These are phyloP conservation scores for Promerops cafer DNA, from an alignment of 2,113 vertebrate genomes.

Conservation along the genomic window DNA sequence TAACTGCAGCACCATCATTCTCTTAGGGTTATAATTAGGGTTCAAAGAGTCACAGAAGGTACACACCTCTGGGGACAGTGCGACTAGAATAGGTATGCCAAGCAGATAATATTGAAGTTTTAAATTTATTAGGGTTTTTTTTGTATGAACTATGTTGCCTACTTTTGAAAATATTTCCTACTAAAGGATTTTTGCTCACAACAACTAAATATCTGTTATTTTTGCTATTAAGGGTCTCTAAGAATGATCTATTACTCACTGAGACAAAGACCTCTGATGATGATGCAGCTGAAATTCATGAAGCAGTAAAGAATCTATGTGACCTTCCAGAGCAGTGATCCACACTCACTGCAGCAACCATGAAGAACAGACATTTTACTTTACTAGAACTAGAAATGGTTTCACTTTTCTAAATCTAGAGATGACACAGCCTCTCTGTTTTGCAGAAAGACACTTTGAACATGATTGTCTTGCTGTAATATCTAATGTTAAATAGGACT, in stretches of 20 bases:
- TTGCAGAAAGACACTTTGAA: background rate
- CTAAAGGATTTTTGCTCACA: background rate
- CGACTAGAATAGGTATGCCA: background rate
- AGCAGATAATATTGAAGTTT: background rate
- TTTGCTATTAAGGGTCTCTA: background rate
- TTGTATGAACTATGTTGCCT: background rate
- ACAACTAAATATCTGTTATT: background rate
- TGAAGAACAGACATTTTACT: background rate
- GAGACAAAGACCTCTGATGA: background rate
- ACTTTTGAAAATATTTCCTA: background rate
- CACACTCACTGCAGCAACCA: background rate
- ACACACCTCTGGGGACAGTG: background rate
- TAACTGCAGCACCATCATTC: fast-evolving
- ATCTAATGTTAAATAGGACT: background rate
- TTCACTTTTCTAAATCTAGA: background rate
- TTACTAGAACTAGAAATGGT: background rate
- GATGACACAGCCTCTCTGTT: background rate
- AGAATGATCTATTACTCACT: background rate
- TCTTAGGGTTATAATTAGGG: background rate
- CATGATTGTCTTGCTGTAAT: background rate
- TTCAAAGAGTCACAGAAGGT: background rate
- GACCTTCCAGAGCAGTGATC: background rate
- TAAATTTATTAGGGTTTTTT: background rate
- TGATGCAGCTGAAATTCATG: background rate
- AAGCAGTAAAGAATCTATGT: background rate